These are phyloP conservation scores for Actinemys pallida DNA, from an alignment of 2,113 vertebrate genomes.

Conservation along the genomic window DNA sequence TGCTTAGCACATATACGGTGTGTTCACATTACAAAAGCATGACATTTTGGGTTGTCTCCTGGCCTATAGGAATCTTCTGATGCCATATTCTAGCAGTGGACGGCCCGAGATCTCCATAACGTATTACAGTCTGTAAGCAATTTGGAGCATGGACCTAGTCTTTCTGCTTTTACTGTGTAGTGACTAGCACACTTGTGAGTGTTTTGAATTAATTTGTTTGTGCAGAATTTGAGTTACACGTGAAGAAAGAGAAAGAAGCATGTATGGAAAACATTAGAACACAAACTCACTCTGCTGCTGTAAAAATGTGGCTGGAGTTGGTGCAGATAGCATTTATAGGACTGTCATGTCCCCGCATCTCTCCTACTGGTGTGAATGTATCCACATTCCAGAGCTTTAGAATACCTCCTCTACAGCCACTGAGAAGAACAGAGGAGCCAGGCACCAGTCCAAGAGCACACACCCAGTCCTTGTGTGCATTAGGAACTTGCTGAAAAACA, in stretches of 20 bases:
- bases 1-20: neutral
- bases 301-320: slow-evolving; percentile 94
- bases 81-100: neutral
- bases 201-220: fast-evolving
- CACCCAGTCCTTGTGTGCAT: slow-evolving; percentile 91
- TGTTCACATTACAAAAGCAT: neutral
- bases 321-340: slow-evolving; percentile 93
- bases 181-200: neutral
- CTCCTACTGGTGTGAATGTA: slow-evolving; percentile 84
- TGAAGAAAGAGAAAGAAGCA: neutral
- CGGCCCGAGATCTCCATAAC: neutral
- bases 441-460: slow-evolving; percentile 90
- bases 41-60: neutral
- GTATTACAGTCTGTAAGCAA: neutral
- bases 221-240: neutral
- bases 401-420: slow-evolving; percentile 91
- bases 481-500: slow-evolving; percentile 87
- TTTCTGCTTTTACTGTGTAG: neutral
- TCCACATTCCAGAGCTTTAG: slow-evolving; percentile 93
- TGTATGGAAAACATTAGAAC: neutral
- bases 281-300: slow-evolving; percentile 93
- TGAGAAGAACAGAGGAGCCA: slow-evolving; percentile 83
- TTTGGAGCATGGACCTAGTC: neutral
- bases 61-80: neutral
- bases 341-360: slow-evolving; percentile 92